Percentiles rank a stretch among this genome's conserved stretches.
Evolutionary conservation across 2,888 invertebrate species (phyloP).

Genomic region (Saturnia pavonia): DNA sequence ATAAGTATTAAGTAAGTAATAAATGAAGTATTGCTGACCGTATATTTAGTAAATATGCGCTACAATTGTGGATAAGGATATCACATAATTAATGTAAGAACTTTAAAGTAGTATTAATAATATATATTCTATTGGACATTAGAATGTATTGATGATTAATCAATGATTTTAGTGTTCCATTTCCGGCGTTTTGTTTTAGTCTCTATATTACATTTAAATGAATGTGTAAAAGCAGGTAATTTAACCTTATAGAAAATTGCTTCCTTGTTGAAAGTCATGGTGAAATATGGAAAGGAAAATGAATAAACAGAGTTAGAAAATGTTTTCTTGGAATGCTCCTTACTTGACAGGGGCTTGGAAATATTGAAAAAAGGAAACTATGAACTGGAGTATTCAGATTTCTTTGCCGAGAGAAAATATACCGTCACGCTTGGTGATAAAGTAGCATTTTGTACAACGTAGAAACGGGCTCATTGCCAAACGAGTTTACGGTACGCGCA

Average conservation of each 20-base stretch:
- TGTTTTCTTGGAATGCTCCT: constrained; percentile 19
- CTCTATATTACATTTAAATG: too few relatives aligned
- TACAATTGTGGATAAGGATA: too few relatives aligned
- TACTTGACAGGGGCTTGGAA: constrained; percentile 20
- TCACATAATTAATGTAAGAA: too few relatives aligned
- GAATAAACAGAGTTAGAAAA: constrained; percentile 20
- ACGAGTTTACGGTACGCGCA: constrained; percentile 52
- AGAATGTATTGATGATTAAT: too few relatives aligned
- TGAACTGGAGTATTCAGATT: constrained; percentile 11
- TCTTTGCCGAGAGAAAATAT: background rate
- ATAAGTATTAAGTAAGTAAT: too few relatives aligned
- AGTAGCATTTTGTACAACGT: constrained; percentile 22
- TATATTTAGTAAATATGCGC: too few relatives aligned
- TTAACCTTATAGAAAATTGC: background rate
- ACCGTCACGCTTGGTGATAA: background rate
- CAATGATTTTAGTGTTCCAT: too few relatives aligned
- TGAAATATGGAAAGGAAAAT: constrained; percentile 21
- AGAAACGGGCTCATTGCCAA: constrained; percentile 54
- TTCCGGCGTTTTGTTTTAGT: too few relatives aligned
- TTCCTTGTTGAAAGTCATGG: background rate
- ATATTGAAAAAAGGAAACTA: constrained; percentile 20
- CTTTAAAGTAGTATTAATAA: too few relatives aligned
- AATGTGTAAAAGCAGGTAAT: too few relatives aligned
- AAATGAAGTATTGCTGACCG: too few relatives aligned
- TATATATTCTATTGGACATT: too few relatives aligned